Evolutionary conservation across 2,113 vertebrate genomes (phyloP).

Genomic region (Capreolus pygargus): DNA sequence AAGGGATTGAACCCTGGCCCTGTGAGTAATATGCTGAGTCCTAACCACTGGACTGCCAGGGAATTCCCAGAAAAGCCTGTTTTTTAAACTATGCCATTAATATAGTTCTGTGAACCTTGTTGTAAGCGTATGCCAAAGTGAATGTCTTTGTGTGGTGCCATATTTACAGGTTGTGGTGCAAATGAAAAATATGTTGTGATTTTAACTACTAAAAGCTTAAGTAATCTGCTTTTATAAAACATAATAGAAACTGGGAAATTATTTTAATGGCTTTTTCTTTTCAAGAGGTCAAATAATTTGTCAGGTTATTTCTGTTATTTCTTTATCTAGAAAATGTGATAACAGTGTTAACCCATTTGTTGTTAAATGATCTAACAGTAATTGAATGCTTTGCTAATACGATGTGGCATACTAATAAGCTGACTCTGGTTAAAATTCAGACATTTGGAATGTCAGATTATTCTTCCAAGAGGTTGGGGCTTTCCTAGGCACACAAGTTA

Average conservation of each 20-base stretch:
- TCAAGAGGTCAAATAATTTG: neutral
- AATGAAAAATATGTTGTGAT: neutral
- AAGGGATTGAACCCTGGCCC: neutral
- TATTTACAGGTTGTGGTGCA: slow-evolving; percentile 6
- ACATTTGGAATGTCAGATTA: slow-evolving; percentile 3
- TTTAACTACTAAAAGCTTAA: slow-evolving; percentile 23
- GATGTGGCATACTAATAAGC: neutral
- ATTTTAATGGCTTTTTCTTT: neutral
- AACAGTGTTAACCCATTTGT: neutral
- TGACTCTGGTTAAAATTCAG: neutral
- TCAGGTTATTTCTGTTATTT: neutral
- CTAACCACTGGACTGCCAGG: neutral
- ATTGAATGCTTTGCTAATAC: neutral
- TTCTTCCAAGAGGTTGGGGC: neutral
- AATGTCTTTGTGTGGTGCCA: neutral
- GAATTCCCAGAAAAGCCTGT: neutral
- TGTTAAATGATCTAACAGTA: neutral
- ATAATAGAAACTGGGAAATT: neutral
- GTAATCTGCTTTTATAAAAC: neutral
- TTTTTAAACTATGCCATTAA: neutral
- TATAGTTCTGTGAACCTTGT: neutral
- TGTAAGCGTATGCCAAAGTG: neutral
- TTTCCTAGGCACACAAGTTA: neutral
- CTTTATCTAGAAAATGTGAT: neutral
- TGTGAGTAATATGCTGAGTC: neutral